Evolutionary conservation across 2,888 invertebrate genomes (phyloP).

Genomic region (Drosophila falleni): DNA sequence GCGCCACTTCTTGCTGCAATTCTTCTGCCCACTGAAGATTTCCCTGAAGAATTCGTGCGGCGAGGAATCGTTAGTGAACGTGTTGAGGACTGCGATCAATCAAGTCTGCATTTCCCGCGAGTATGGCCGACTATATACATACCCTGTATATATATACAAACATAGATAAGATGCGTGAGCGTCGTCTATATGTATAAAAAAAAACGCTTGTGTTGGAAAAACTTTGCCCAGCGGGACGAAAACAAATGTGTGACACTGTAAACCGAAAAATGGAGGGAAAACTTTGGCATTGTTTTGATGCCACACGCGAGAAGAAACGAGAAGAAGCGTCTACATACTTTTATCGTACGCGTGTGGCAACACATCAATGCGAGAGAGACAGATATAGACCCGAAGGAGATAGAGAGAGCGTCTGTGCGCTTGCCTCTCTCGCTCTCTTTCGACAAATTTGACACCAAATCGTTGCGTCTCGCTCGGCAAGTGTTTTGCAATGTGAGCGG

Average conservation of each 20-base stretch:
- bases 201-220: constrained; percentile 42
- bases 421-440: constrained; percentile 23
- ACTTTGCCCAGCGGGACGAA: constrained; percentile 37
- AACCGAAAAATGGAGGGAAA: not conserved
- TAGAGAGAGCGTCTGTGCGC: constrained; percentile 21
- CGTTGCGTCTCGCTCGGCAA: constrained; percentile 47
- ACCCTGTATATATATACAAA: not conserved
- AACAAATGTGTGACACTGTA: constrained; percentile 20
- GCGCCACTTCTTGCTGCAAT: constrained; percentile 7
- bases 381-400: constrained; percentile 9
- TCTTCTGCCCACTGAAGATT: not conserved
- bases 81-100: constrained; percentile 36
- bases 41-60: not conserved
- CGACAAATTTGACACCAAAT: not conserved
- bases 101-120: constrained; percentile 26
- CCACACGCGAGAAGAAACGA: constrained; percentile 35
- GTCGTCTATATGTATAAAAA: not conserved
- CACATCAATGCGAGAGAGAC: constrained; percentile 65
- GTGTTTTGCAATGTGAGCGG: constrained; percentile 40
- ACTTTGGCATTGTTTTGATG: constrained; percentile 42
- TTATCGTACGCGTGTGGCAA: constrained; percentile 47
- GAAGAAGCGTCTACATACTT: constrained; percentile 67
- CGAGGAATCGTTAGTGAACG: constrained; percentile 9
- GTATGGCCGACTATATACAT: constrained; percentile 1
- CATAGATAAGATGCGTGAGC: constrained; percentile 1